phyloP scores from a whole-genome alignment of 2,113 vertebrate genomes.

The Trogon surrucura region DNA sequence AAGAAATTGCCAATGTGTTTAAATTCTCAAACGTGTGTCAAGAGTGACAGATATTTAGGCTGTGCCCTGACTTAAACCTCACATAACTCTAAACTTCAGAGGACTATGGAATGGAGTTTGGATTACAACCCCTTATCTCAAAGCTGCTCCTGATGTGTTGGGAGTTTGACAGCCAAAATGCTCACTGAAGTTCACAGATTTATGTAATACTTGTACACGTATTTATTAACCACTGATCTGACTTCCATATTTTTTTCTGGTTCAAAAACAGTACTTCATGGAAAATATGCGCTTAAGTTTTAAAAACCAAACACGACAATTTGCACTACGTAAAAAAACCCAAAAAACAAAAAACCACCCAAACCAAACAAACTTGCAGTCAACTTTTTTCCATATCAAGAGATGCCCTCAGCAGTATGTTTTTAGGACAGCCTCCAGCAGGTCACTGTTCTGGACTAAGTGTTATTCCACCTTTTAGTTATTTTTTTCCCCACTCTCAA shows the following conservation, averaged over 20 bases:
- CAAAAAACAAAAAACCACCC: no score
- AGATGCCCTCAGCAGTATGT: not conserved
- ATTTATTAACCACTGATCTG: not conserved
- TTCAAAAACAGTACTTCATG: not conserved
- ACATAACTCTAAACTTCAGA: not conserved
- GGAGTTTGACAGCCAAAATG: not conserved
- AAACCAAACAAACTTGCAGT: not conserved
- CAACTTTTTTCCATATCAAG: not conserved
- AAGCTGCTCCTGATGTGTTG: not conserved
- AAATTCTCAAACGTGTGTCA: not conserved
- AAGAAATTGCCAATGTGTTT: not conserved
- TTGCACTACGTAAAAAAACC: not conserved
- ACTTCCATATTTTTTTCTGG: not conserved
- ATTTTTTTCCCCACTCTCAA: not conserved
- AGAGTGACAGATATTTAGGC: not conserved
- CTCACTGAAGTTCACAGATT: not conserved
- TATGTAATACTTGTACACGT: rapidly evolving
- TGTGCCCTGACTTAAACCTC: conserved; percentile 14
- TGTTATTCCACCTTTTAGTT: not conserved
- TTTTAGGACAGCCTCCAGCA: not conserved
- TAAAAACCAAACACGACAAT: not conserved
- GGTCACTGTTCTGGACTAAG: not conserved
- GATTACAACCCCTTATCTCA: not conserved
- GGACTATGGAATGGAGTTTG: not conserved
- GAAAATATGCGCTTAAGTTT: not conserved